A percentile compares a stretch with the other conserved stretches of the same genome.
Evolutionary conservation across 2,797 vertebrate species (phyloP).

Genomic region (Diceros bicornis): DNA sequence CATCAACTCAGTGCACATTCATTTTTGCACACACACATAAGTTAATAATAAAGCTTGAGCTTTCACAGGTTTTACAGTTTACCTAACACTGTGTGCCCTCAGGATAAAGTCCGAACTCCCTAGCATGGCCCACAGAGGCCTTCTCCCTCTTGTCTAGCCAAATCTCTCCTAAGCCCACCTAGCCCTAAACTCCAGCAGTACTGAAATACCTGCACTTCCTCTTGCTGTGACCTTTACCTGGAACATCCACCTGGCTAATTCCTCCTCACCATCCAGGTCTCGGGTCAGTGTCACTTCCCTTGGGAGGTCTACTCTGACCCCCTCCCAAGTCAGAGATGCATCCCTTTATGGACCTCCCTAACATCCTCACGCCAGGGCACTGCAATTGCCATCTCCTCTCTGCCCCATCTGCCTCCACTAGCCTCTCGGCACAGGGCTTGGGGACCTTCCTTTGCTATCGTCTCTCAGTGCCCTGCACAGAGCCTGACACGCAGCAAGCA

Average conservation of each 20-base stretch:
- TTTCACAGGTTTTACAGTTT: accelerated
- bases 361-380: background rate
- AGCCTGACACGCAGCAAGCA: accelerated
- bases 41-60: background rate
- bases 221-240: background rate
- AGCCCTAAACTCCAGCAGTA: background rate
- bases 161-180: accelerated
- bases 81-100: accelerated
- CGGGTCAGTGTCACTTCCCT: background rate
- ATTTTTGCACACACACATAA: background rate
- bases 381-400: accelerated
- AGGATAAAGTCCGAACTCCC: background rate
- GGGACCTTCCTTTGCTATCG: accelerated
- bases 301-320: accelerated
- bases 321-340: background rate
- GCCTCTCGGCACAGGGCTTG: accelerated
- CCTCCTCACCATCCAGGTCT: background rate
- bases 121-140: accelerated
- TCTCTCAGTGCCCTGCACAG: accelerated
- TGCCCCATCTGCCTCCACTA: accelerated
- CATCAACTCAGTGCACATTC: accelerated
- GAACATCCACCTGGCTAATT: background rate
- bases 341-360: accelerated
- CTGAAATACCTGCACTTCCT: accelerated
- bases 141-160: background rate